Conservation (phyloP, 2,113 vertebrate species). For the Helogale parvula region DNA sequence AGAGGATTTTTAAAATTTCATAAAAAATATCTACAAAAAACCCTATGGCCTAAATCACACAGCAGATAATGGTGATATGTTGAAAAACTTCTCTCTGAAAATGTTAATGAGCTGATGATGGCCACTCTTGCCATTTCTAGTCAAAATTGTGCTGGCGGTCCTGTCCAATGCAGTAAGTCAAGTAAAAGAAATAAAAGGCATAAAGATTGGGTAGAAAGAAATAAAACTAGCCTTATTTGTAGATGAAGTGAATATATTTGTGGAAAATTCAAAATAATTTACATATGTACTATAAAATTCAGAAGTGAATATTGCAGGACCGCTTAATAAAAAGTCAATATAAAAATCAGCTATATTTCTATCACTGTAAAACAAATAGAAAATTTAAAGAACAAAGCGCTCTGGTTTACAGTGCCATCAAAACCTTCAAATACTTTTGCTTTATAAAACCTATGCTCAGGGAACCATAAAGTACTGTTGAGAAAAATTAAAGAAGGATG, state of each 20-base stretch:
- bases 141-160: background rate
- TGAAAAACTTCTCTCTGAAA: background rate
- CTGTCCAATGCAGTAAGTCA: background rate
- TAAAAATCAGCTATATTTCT: background rate
- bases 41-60: background rate
- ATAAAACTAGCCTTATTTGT: background rate
- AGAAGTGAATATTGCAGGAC: background rate
- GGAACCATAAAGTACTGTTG: background rate
- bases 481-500: background rate
- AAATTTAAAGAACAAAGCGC: background rate
- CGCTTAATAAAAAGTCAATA: background rate
- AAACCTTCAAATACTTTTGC: background rate
- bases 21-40: background rate
- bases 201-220: background rate
- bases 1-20: background rate
- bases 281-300: background rate
- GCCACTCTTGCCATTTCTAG: background rate
- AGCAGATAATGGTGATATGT: background rate
- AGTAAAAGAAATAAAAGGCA: constrained; percentile 11
- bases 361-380: background rate
- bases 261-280: constrained; percentile 7
- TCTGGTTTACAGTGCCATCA: background rate
- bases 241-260: background rate
- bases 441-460: background rate
- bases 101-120: background rate